These are phyloP conservation scores for Trogon melanurus DNA, from an alignment of 2,113 vertebrate genomes.

Conservation along the genomic window DNA sequence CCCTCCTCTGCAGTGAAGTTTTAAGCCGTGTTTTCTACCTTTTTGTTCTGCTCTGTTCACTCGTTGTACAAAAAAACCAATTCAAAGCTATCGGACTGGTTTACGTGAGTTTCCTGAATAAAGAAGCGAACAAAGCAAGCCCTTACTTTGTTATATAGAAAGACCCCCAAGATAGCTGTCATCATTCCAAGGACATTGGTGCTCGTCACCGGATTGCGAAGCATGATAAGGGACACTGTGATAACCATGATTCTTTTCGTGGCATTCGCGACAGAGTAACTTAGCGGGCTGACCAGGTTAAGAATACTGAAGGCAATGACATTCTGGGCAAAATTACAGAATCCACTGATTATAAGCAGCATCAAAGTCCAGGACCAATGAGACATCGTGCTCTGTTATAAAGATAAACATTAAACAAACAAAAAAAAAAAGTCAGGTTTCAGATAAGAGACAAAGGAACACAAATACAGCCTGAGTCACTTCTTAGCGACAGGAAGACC, in stretches of 20 bases:
- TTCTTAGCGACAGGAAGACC: not conserved
- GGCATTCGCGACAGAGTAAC: conserved; percentile 96
- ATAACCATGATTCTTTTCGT: conserved; percentile 99
- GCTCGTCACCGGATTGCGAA: conserved; percentile 91
- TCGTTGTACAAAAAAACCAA: fast-evolving
- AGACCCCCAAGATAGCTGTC: conserved; percentile 95
- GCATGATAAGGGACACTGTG: conserved; percentile 92
- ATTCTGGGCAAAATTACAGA: conserved; percentile 98
- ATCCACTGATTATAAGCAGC: conserved; percentile 92
- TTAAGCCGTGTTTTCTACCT: fast-evolving
- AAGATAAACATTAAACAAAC: not conserved
- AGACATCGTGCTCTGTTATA: conserved; percentile 78
- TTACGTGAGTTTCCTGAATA: not conserved
- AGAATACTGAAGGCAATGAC: conserved; percentile 97
- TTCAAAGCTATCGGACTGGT: not conserved
- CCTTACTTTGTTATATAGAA: conserved; percentile 94
- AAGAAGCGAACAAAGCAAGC: fast-evolving
- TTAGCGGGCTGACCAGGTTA: conserved; percentile 93
- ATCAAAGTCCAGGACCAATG: conserved; percentile 88
- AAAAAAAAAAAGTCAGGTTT: not conserved
- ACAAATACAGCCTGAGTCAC: not conserved
- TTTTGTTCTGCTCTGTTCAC: not conserved
- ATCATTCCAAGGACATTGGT: conserved; percentile 96
- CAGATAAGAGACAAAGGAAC: not conserved
- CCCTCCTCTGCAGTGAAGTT: not conserved